Percentiles rank a stretch among this genome's conserved stretches.
Evolutionary conservation across 2,797 vertebrate genomes (phyloP).

Genomic region (Malacoctenus gilli): DNA sequence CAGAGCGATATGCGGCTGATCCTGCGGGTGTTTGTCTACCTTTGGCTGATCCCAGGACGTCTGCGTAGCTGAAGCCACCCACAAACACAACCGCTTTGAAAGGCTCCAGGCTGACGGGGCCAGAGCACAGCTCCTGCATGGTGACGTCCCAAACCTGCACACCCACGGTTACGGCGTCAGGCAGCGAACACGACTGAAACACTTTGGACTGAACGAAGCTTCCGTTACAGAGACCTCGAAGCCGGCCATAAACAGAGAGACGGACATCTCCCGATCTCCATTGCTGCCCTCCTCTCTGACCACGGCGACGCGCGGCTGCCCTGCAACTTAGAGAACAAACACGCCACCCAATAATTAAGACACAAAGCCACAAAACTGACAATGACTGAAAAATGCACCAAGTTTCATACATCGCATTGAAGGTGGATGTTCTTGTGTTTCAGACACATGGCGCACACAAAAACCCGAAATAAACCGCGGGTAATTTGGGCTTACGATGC

Average conservation of each 20-base stretch:
- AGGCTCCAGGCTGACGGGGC: conserved; percentile 81
- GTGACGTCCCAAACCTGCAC: conserved; percentile 92
- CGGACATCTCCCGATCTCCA: conserved; percentile 92
- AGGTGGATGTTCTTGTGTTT: no score
- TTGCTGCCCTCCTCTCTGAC: conserved; percentile 94
- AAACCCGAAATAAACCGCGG: no score
- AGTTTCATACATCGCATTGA: no score
- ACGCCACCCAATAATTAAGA: no score
- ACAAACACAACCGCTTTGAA: conserved; percentile 90
- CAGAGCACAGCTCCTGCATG: conserved; percentile 90
- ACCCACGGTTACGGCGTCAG: background rate
- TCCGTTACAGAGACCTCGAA: conserved; percentile 83
- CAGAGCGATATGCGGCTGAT: background rate
- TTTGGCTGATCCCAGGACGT: conserved; percentile 92
- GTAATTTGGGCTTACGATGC: conserved; percentile 71
- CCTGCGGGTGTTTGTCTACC: conserved; percentile 65
- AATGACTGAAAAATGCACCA: no score
- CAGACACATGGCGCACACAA: no score
- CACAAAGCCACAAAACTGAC: no score
- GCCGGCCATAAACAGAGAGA: conserved; percentile 87
- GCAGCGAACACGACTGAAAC: background rate
- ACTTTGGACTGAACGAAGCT: background rate
- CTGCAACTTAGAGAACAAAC: conserved; percentile 51
- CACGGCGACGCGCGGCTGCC: conserved; percentile 83
- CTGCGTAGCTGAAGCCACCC: conserved; percentile 94